Conservation (phyloP, 35 echinoderm and acorn worm species). For the Anneissia japonica region DNA sequence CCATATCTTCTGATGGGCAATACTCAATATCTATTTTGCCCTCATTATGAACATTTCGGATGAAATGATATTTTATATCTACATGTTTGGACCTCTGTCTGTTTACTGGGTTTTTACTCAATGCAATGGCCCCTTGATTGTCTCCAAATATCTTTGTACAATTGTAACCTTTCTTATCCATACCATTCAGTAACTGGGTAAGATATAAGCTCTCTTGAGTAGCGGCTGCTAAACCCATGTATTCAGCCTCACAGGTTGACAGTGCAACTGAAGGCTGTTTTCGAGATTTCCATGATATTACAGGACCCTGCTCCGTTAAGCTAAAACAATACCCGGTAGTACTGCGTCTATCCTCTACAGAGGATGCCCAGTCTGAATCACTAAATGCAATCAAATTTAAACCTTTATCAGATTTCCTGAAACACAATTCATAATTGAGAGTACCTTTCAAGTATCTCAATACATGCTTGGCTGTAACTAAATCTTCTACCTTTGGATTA, state of each 20-base stretch:
- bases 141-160: constrained; percentile 37
- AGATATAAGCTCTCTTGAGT: constrained; percentile 30
- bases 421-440: constrained; percentile 10
- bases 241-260: constrained; percentile 40
- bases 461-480: constrained; percentile 32
- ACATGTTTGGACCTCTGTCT: constrained; percentile 36
- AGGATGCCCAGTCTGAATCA: constrained; percentile 35
- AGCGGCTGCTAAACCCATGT: constrained; percentile 22
- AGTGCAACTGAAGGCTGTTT: constrained; percentile 31
- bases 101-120: constrained; percentile 28
- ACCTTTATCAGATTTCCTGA: constrained; percentile 24
- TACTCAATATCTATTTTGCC: constrained; percentile 10
- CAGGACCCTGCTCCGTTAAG: constrained; percentile 12
- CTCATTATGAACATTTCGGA: not conserved
- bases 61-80: constrained; percentile 32
- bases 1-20: constrained; percentile 8
- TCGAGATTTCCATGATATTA: constrained; percentile 41
- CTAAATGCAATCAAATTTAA: constrained; percentile 8
- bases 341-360: constrained; percentile 25
- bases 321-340: constrained; percentile 34
- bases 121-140: constrained; percentile 39
- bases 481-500: constrained; percentile 9
- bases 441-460: constrained; percentile 33
- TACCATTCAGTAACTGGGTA: constrained; percentile 32
- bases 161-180: not conserved